Base-by-base conservation (phyloP, 2,888 invertebrate genomes). In the Sminthurinus aureus region DNA sequence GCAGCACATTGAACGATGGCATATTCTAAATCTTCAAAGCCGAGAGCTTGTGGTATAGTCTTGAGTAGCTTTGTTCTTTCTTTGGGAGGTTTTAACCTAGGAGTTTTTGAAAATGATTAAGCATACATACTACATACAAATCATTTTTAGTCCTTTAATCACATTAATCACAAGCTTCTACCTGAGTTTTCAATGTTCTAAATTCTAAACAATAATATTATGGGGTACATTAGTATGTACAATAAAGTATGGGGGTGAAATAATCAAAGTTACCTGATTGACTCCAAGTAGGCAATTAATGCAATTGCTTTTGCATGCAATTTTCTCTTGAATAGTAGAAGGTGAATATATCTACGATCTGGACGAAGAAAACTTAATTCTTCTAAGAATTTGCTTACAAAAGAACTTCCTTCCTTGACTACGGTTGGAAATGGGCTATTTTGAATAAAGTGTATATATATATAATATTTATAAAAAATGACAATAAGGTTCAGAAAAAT, bases 1-100 rank as follows among this genome's bases (percentile, higher is more conserved):
- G 88, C 88, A 22, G 87, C 85, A 4, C 86, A 85, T 85, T 88
- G 88, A n/a, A 88, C 84, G 26, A 88, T 87, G 4, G 85, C 64
- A 84, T 86, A 88, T 74, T 88, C 88, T 0, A 84, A 73, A 11
- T 85, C 84, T 73, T 88, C 87, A 73, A 87, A 85, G 15, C 87
- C 85, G 50, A 88, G 82, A 52, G 86, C 86, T 73, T 86, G 83
- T 18, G 87, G 85, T 26, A 87, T 79, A 6, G 83, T 79, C 67
- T 85, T 85, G 20, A 86, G 77, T 51, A 87, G 79, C 75, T 84
- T 85, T 0, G 71, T 38, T 64, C 82, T 84, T 18, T 88, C 88
- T 24, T 87, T 87, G 3, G 78, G 74, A 8, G 85, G 74, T 71
- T 86, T 86, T 50, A 85, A 82, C 24, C 87, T 88, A 38, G 24